Conservation (phyloP, 2,888 invertebrate species). For the Sarcophaga subvicina region DNA sequence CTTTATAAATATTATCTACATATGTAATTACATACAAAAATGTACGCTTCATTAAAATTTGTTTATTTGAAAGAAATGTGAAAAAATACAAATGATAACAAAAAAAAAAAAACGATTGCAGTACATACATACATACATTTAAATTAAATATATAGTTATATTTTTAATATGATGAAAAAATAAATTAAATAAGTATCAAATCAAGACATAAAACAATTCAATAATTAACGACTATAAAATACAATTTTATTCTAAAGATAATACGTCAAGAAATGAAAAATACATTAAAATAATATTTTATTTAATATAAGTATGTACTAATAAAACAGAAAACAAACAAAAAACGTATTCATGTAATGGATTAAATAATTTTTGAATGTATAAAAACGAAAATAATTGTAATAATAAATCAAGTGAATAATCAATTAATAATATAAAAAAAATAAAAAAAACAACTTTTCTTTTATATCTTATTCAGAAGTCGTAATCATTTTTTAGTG, state of each 20-base stretch:
- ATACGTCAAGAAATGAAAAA: constrained; percentile 30
- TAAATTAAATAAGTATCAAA: constrained; percentile 30
- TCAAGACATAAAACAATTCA: constrained; percentile 42
- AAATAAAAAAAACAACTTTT: neutral
- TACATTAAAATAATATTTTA: constrained; percentile 43
- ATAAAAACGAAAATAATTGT: constrained; percentile 28
- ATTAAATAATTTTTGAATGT: constrained; percentile 61
- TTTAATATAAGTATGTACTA: constrained; percentile 33
- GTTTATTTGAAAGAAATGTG: constrained; percentile 24
- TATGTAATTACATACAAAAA: constrained; percentile 37
- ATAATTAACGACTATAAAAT: constrained; percentile 46
- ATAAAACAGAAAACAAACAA: neutral
- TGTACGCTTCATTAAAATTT: constrained; percentile 27
- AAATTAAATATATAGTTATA: constrained; percentile 31
- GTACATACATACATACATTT: constrained; percentile 28
- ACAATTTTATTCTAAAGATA: constrained; percentile 53
- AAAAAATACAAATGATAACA: constrained; percentile 25
- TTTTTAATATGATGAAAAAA: constrained; percentile 46
- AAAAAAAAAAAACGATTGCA: constrained; percentile 32
- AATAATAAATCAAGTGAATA: constrained; percentile 49
- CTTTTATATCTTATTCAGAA: no score
- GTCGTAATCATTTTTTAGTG: no score
- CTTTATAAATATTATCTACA: constrained; percentile 55
- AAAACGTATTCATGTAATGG: constrained; percentile 58
- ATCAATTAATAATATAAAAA: constrained; percentile 60